Base-by-base conservation (phyloP, 2,797 vertebrate genomes). In the Leptoclinus maculatus region DNA sequence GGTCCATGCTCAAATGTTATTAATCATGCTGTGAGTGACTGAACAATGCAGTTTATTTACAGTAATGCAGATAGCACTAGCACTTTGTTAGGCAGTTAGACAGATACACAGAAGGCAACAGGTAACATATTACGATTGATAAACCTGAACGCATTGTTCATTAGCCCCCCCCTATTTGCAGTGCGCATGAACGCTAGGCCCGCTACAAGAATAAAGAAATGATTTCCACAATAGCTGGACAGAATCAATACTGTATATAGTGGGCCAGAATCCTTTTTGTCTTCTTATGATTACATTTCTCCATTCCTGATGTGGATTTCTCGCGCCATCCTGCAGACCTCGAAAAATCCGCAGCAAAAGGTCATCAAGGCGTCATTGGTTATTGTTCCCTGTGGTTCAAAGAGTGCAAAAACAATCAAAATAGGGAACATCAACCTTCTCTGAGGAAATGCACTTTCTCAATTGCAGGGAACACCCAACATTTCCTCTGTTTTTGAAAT, bases 241-340 rank as follows among this genome's bases (percentile, higher is more conserved):
- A 39, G 63, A n/a, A 53, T 67, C 8, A 58, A 54, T 21, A 21
- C 38, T 56, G 25, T 10, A 3, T 16, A 13, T 0, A 39, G 7
- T 32, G 3, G 29, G 8, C 10, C 58, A 32, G 14, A 41, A 27
- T 63, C 3, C 13, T 53, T 69, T 5, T 16, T 6, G 27, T 67
- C 73, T 64, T 16, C 14, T 87, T 88, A 85, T 8, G 7, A 8
- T 78, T 84, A 82, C 73, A 92, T 47, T 1, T 95, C 95, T 83
- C 94, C 94, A 76, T 93, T 95, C 82, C 93, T 93, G 87, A 92
- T 92, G 72, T 95, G 95, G 27, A 97, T 91, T 94, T 97, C 96
- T 80, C 96, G 90, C 2, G 95, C 91, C 96, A 97, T 97, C 75
- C 96, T 94, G 91, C 96, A 97, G 0, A 80, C 11, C 70, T 97